Base-by-base conservation (phyloP, 2,888 invertebrate genomes). In the Ectobius pallidus region DNA sequence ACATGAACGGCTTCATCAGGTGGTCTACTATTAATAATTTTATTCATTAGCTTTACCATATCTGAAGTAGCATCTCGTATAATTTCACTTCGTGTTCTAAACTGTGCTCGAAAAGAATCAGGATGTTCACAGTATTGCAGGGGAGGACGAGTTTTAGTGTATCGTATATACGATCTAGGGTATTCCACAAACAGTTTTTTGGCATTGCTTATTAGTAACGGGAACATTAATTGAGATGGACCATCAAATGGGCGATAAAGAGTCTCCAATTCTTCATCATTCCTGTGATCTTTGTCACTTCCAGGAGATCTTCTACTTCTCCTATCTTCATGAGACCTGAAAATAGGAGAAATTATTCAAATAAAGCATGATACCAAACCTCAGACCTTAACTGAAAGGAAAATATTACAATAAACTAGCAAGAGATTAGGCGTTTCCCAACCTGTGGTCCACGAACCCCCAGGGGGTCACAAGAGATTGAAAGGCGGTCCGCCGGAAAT, bases 81-180 rank as follows among this genome's bases (percentile, higher is more conserved):
- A 2, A 73, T 68, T 63, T 73, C 72, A 16, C 46, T 49, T 16
- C 72, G 61, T 18, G 65, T 72, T 14, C 71, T 62, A 39, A 46
- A 55, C 20, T 62, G 49, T n/a, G 72, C 69, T n/a, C 34, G 27
- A n/a, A 42, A n/a, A 32, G 34, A 32, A 14, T 44, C 39, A 1
- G 75, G 75, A 55, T 70, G 73, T 27, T 70, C 70, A 63, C 75
- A 72, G 44, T 52, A 75, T 14, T 61, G 27, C 2, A 75, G 46
- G 14, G 65, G 32, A 11, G 75, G 75, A 11, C 67, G 68, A 6
- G 62, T 11, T 68, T 68, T 72, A 20, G 75, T 73, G 42, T 49
- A 73, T n/a, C 61, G 71, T 3, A 75, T 58, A 18, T 72, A 30
- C 42, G 34, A 25, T 39, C 69, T 30, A 2, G 73, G 63, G 62